Percentiles rank a stretch among this genome's conserved stretches.
These are phyloP conservation scores for Phaedon cochleariae DNA, from an alignment of 2,888 invertebrate species.

Conservation along the genomic window DNA sequence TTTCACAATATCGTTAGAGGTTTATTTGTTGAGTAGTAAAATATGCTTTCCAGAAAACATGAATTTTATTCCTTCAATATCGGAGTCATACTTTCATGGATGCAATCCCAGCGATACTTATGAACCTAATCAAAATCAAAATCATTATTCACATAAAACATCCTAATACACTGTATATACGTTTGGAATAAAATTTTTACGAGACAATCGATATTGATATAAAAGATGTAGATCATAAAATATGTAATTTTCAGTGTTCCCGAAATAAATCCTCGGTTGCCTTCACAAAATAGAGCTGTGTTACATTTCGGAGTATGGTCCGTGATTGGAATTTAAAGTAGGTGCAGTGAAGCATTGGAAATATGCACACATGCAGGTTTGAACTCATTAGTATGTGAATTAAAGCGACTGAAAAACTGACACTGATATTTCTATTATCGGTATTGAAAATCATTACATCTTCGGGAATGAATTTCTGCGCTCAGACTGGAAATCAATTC, in stretches of 20 bases:
- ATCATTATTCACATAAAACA: not conserved
- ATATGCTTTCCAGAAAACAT: too few relatives aligned
- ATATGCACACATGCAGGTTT: not conserved
- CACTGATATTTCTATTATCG: not conserved
- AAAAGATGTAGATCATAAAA: constrained; percentile 3
- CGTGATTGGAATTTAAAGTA: constrained; percentile 13
- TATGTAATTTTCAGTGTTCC: constrained; percentile 15
- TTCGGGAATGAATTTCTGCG: too few relatives aligned
- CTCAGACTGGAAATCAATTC: too few relatives aligned
- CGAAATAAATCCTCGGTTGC: not conserved
- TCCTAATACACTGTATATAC: not conserved
- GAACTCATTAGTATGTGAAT: not conserved
- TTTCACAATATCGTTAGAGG: too few relatives aligned
- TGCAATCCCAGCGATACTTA: not conserved
- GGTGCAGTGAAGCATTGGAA: not conserved
- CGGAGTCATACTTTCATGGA: not conserved
- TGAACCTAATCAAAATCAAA: not conserved
- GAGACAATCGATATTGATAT: constrained; percentile 7
- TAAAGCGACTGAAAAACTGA: not conserved
- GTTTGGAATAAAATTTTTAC: constrained; percentile 7
- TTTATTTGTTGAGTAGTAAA: too few relatives aligned
- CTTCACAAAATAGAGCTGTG: constrained; percentile 2
- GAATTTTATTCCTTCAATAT: not conserved
- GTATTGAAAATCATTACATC: too few relatives aligned
- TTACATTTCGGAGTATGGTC: constrained; percentile 8